Evolutionary conservation across 2,797 vertebrate genomes (phyloP).

Genomic region (Pipistrellus kuhlii): DNA sequence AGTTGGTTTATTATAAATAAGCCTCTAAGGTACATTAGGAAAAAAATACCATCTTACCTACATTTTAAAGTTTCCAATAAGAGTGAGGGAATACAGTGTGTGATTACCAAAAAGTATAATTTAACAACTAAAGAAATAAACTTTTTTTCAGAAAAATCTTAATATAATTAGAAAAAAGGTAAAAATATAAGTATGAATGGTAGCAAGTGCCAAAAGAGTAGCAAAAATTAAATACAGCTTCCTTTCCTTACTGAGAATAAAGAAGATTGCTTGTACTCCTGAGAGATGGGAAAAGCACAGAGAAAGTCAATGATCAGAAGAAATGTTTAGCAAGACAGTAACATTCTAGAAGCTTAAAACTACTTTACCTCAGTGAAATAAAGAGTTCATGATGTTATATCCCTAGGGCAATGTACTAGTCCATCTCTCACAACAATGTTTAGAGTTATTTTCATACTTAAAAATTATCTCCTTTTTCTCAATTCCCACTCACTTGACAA

Average conservation of each 20-base stretch:
- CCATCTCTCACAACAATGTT: neutral
- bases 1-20: neutral
- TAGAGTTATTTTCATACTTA: neutral
- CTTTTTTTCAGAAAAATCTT: neutral
- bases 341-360: neutral
- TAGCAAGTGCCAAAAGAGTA: neutral
- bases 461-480: neutral
- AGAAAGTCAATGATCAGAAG: neutral
- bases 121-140: neutral
- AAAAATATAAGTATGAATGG: neutral
- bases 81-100: neutral
- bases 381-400: neutral
- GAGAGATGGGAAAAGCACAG: neutral
- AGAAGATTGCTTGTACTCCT: neutral
- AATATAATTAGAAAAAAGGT: neutral
- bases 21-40: neutral
- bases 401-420: neutral
- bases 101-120: neutral
- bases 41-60: neutral
- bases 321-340: neutral
- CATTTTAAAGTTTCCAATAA: neutral
- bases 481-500: neutral
- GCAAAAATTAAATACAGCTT: neutral
- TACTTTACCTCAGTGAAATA: neutral
- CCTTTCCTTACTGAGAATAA: neutral